phyloP scores from a whole-genome alignment of 2,113 vertebrate genomes.

The Gadus chalcogrammus region DNA sequence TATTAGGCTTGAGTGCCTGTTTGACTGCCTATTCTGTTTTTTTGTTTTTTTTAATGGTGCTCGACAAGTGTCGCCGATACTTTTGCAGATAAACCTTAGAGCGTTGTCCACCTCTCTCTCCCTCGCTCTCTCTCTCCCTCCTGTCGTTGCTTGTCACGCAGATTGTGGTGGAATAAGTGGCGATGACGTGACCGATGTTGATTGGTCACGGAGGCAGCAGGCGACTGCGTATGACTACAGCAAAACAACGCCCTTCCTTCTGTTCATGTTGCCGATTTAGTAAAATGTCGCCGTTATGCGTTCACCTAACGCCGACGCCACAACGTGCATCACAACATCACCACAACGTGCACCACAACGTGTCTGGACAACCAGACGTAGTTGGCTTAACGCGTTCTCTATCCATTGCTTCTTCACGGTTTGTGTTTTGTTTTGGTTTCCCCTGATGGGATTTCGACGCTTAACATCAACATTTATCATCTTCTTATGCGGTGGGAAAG shows the following conservation, averaged over 20 bases:
- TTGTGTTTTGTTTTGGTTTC: too few relatives aligned
- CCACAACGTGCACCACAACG: too few relatives aligned
- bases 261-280: too few relatives aligned
- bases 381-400: too few relatives aligned
- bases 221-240: not conserved
- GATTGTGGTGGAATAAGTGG: conserved; percentile 38
- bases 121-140: too few relatives aligned
- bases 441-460: conserved; percentile 49
- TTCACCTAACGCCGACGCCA: too few relatives aligned
- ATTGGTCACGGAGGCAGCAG: not conserved
- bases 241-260: not conserved
- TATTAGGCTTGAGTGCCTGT: conserved; percentile 51
- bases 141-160: too few relatives aligned
- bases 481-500: too few relatives aligned
- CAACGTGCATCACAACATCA: too few relatives aligned
- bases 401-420: too few relatives aligned
- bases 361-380: too few relatives aligned
- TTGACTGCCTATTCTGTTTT: conserved; percentile 23
- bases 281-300: too few relatives aligned
- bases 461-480: conserved; percentile 19
- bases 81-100: conserved; percentile 35
- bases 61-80: conserved; percentile 35
- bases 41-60: conserved; percentile 28
- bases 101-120: conserved; percentile 18
- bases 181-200: conserved; percentile 10